These are phyloP conservation scores for chimpanzee (Pan troglodytes) DNA, from an alignment of 2,113 vertebrate genomes.

Conservation along the genomic window NHGRI_mPanTro3-v2.1_pri NC_086016.1:28703001-28703500, in stretches of 20 bases:
- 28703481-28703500: too few species aligned
- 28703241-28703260: background rate
- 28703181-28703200: background rate
- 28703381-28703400: too few species aligned
- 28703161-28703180: background rate
- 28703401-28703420: too few species aligned
- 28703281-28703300: too few species aligned
- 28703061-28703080: background rate
- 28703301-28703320: too few species aligned
- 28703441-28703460: too few species aligned
- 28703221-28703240: background rate
- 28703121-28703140: background rate
- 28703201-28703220: accelerated
- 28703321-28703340: too few species aligned
- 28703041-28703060: background rate
- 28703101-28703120: accelerated
- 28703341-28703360: too few species aligned
- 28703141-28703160: background rate
- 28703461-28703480: too few species aligned
- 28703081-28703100: background rate
- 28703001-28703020: background rate
- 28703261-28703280: too few species aligned
- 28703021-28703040: background rate
- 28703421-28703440: too few species aligned
- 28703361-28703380: too few species aligned